A percentile compares a stretch with the other conserved stretches of the same genome.
phyloP scores from a whole-genome alignment of 2,797 vertebrate species.

The Coranthus polyacanthus region DNA sequence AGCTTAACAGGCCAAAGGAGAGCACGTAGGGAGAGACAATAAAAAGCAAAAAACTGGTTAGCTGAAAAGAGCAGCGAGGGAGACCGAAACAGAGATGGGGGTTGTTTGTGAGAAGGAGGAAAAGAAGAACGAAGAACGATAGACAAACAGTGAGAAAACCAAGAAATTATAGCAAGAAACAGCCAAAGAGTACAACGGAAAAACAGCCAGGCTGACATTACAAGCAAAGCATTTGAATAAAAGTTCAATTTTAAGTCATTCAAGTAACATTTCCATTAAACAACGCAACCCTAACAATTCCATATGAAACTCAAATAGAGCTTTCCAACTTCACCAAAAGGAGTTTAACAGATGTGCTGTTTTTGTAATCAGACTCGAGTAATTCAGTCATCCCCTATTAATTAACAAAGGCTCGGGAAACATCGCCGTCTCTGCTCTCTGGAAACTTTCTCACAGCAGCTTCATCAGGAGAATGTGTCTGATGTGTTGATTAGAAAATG shows the following conservation, averaged over 20 bases:
- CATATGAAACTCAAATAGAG: not conserved
- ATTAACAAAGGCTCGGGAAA: slow-evolving; percentile 17
- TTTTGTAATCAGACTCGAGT: too few species aligned
- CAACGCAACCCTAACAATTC: not conserved
- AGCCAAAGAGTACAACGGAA: slow-evolving; percentile 27
- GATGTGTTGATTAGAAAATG: slow-evolving; percentile 6
- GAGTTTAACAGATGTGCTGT: too few species aligned
- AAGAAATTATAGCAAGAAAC: slow-evolving; percentile 7
- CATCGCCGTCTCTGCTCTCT: not conserved
- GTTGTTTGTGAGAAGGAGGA: slow-evolving; percentile 19
- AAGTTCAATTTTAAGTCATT: too few species aligned
- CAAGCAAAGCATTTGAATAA: slow-evolving; percentile 51
- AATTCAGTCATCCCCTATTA: not conserved
- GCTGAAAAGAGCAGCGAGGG: slow-evolving; percentile 71
- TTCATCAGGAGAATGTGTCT: not conserved
- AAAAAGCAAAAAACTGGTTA: slow-evolving; percentile 87
- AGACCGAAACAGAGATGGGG: slow-evolving; percentile 46
- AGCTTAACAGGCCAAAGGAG: slow-evolving; percentile 93
- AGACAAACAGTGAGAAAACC: slow-evolving; percentile 33
- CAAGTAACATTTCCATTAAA: not conserved
- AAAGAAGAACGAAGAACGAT: slow-evolving; percentile 37
- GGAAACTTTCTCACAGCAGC: slow-evolving; percentile 12
- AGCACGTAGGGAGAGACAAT: slow-evolving; percentile 87
- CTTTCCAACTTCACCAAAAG: not conserved
- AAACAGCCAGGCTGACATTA: slow-evolving; percentile 37